These are phyloP conservation scores for Cydia amplana DNA, from an alignment of 1,140 invertebrate species.

Conservation along the genomic window DNA sequence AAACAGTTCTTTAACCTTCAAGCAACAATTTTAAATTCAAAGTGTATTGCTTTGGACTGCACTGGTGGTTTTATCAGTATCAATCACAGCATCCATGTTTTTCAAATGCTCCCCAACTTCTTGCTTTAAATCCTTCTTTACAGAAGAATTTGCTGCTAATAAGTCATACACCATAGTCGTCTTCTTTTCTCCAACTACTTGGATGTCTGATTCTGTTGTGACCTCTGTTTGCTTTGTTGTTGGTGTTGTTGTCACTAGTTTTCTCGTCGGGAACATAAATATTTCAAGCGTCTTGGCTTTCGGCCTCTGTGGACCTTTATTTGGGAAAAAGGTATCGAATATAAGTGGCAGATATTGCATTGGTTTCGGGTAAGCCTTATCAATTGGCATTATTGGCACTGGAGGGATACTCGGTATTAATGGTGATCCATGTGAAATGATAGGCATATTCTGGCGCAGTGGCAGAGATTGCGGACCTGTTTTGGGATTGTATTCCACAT, in stretches of 20 bases:
- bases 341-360: slow-evolving; percentile 44
- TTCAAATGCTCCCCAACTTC: slow-evolving; percentile 25
- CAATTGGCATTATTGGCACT: background rate
- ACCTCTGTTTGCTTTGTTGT: slow-evolving; percentile 34
- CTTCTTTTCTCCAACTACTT: slow-evolving; percentile 61
- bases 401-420: background rate
- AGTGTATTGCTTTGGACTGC: background rate
- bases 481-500: slow-evolving; percentile 58
- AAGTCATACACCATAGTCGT: slow-evolving; percentile 49
- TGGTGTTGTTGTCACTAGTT: slow-evolving; percentile 35
- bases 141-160: slow-evolving; percentile 45
- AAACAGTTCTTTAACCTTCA: background rate
- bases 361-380: background rate
- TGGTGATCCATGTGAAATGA: background rate
- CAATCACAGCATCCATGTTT: background rate
- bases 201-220: slow-evolving; percentile 41
- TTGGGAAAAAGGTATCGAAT: slow-evolving; percentile 48
- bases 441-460: background rate
- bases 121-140: slow-evolving; percentile 56
- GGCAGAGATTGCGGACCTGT: background rate
- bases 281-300: slow-evolving; percentile 61
- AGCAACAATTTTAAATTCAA: background rate
- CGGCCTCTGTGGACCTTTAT: slow-evolving; percentile 30
- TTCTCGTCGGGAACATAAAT: slow-evolving; percentile 59
- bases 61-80: slow-evolving; percentile 3